Conservation (phyloP, 2,888 invertebrate species). For the Lithodes maja region DNA sequence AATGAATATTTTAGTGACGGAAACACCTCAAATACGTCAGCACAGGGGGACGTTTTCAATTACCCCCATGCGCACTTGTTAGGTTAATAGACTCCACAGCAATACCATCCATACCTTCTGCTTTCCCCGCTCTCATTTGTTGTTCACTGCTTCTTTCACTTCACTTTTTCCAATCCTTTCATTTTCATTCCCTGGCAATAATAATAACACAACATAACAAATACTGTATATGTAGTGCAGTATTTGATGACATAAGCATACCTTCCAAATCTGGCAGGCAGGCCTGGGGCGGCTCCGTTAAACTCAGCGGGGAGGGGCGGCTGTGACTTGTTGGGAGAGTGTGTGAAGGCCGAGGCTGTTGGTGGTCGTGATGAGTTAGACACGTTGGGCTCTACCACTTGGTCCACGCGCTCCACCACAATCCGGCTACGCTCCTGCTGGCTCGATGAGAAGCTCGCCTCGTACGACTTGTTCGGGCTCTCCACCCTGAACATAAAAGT, state of each 20-base stretch:
- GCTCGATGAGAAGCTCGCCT: constrained; percentile 69
- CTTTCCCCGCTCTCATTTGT: too few relatives aligned
- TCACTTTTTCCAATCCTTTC: too few relatives aligned
- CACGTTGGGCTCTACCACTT: constrained; percentile 76
- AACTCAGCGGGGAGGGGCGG: constrained; percentile 53
- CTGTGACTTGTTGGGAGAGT: constrained; percentile 6
- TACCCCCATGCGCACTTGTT: too few relatives aligned
- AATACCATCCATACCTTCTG: too few relatives aligned
- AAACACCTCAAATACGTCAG: too few relatives aligned
- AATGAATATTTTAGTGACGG: too few relatives aligned
- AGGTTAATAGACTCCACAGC: too few relatives aligned
- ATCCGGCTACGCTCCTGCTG: constrained; percentile 85
- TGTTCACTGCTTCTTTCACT: too few relatives aligned
- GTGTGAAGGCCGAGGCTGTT: constrained; percentile 29
- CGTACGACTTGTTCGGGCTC: constrained; percentile 56
- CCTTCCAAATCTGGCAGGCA: constrained; percentile 62
- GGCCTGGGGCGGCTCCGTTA: constrained; percentile 55
- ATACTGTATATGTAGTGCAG: too few relatives aligned
- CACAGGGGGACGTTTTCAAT: too few relatives aligned
- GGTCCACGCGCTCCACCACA: constrained; percentile 84
- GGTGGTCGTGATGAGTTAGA: constrained; percentile 43
- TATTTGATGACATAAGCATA: neutral
- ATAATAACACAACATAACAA: too few relatives aligned
- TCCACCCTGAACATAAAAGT: constrained; percentile 26
- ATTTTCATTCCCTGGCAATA: too few relatives aligned